Base-by-base conservation (phyloP, 2,888 invertebrate genomes). In the Notocelia uddmanniana region DNA sequence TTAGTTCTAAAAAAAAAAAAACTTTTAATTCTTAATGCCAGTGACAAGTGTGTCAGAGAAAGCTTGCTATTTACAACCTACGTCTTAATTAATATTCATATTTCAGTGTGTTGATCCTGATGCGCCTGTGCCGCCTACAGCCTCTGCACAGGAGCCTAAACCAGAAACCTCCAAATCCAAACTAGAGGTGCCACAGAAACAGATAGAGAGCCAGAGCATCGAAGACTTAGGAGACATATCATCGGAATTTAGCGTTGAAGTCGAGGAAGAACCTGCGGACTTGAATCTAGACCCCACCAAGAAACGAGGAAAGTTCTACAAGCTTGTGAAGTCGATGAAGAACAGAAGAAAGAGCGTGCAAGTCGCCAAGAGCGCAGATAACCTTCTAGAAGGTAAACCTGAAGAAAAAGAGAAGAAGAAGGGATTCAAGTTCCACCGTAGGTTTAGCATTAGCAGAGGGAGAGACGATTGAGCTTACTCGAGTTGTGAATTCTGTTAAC, bases 221-320 rank as follows among this genome's bases (percentile, higher is more conserved):
- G 93, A 93, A 81, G 93, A 93, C 76, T 83, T 93, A 15, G 93
- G 93, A 76, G 93, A 93, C 83, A 86, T 93, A 82, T 93, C 92
- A 58, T 93, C 93, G 73, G 93, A 93, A 75, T 93, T 93, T 83
- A 92, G 92, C 78, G 92, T 92, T 10, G 92, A 93, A 85, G 92
- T 93, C 0, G 93, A 93, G 75, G 90, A 89, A 60, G 93, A 93
- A 45, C 77, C 85, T 0, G 76, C 86, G 1, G 91, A 91, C 31
- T 79, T 86, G 5, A 76, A 78, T 2, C 81, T 85, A 54, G 91
- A 92, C 60, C 87, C 90, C 0, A 81, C 85, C 0, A 93, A 93
- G 75, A 92, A 91, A 75, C 90, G 84, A 72, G 93, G 93, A 0
- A 93, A 93, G 68, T 93, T 93, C 77, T 93, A 93, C 77, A 91